phyloP scores from a whole-genome alignment of 2,113 vertebrate species.

The Bostrychus sinensis region DNA sequence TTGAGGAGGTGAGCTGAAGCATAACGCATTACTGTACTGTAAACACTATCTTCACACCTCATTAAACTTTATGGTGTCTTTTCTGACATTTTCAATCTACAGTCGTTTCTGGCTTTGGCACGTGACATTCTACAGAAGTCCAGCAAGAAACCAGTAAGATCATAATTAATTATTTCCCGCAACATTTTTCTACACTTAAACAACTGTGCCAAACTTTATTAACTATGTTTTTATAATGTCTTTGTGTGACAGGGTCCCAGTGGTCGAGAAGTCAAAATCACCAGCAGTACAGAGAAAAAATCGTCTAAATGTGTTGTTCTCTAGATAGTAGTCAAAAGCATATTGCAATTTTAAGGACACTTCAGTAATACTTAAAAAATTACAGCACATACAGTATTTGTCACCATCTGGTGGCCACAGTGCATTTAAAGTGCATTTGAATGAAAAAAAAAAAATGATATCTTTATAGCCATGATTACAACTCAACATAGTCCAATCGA shows the following conservation, averaged over 20 bases:
- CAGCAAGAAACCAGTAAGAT: constrained; percentile 83
- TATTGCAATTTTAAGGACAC: constrained; percentile 17
- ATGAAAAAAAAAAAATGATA: constrained; percentile 5
- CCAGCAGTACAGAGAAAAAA: constrained; percentile 75
- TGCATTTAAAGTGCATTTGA: no score
- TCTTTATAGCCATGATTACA: constrained; percentile 6
- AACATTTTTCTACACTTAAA: not conserved
- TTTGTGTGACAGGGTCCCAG: constrained; percentile 54
- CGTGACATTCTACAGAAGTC: constrained; percentile 88
- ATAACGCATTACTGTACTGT: not conserved
- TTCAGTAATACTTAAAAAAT: constrained; percentile 34
- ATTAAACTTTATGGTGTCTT: not conserved
- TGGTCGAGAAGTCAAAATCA: constrained; percentile 79
- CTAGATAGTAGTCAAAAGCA: constrained; percentile 44
- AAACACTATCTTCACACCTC: constrained; percentile 1
- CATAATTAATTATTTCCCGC: not conserved
- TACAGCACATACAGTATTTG: constrained; percentile 21
- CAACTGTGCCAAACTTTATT: not conserved
- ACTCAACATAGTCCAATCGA: no score
- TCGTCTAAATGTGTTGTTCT: constrained; percentile 80
- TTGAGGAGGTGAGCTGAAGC: constrained; percentile 76
- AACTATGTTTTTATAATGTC: constrained; percentile 3
- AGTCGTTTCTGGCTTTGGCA: constrained; percentile 89
- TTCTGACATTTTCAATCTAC: constrained; percentile 2
- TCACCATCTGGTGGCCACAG: constrained; percentile 56